These are phyloP conservation scores for Xiphydria camelus DNA, from an alignment of 2,888 invertebrate genomes.

Conservation along the genomic window DNA sequence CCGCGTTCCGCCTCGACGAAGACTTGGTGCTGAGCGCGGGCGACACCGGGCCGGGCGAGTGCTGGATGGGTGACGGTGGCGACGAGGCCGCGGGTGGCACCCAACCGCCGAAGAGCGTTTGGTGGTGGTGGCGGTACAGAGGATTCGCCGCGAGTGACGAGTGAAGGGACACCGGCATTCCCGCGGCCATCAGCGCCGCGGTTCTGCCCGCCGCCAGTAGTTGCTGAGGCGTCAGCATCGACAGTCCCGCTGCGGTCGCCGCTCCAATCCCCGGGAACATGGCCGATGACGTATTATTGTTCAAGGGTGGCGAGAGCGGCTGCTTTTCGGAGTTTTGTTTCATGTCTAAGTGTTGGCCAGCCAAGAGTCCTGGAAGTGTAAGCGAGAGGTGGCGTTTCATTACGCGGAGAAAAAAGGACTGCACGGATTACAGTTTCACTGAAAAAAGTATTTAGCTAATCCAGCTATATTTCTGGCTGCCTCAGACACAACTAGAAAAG, in stretches of 20 bases:
- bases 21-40: conserved; percentile 54
- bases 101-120: conserved; percentile 64
- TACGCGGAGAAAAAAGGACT: not conserved
- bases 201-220: conserved; percentile 59
- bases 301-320: conserved; percentile 64
- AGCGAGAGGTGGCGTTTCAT: conserved; percentile 7
- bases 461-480: too few relatives aligned
- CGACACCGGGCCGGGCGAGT: conserved; percentile 41
- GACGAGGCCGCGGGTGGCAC: conserved; percentile 59
- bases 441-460: too few relatives aligned
- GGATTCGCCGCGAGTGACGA: conserved; percentile 62
- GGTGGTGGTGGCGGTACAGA: conserved; percentile 67
- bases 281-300: conserved; percentile 61
- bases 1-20: conserved; percentile 52
- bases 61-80: conserved; percentile 61
- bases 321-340: conserved; percentile 63
- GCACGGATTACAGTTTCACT: too few relatives aligned
- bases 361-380: conserved; percentile 44
- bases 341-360: conserved; percentile 47
- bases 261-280: conserved; percentile 44
- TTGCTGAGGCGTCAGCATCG: conserved; percentile 61
- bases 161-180: conserved; percentile 61
- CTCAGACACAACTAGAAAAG: too few relatives aligned
- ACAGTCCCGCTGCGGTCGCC: conserved; percentile 63
- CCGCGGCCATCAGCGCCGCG: conserved; percentile 60